Conservation (phyloP, 2,888 invertebrate species). For the Rotaria magnacalcarata region DNA sequence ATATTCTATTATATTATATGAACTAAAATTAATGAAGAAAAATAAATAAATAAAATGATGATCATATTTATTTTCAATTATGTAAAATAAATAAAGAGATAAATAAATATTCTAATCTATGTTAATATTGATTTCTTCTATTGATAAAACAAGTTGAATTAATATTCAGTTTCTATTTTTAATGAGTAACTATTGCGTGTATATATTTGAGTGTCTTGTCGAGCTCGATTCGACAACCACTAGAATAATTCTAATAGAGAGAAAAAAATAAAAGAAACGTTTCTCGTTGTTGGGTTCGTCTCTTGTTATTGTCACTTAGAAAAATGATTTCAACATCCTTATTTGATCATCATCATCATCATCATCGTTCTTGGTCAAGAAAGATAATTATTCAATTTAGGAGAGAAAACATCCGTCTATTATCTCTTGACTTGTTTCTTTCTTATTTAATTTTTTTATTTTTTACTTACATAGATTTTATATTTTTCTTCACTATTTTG, state of each 20-base stretch:
- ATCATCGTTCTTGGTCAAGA: not conserved
- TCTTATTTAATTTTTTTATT: not conserved
- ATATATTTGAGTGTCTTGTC: not conserved
- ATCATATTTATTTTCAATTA: not conserved
- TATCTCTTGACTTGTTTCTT: not conserved
- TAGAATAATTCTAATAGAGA: not conserved
- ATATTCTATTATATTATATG: not conserved
- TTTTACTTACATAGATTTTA: not conserved
- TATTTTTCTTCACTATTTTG: not conserved
- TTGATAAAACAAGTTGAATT: not conserved
- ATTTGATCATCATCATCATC: not conserved
- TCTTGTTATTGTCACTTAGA: not conserved
- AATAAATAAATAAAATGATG: not conserved
- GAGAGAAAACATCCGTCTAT: not conserved
- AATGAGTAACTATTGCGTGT: not conserved
- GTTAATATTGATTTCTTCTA: not conserved
- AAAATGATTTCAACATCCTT: constrained; percentile 22
- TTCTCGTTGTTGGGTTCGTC: not conserved
- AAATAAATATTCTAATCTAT: too few relatives aligned
- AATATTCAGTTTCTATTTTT: not conserved
- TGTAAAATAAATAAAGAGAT: too few relatives aligned
- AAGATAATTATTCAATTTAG: not conserved
- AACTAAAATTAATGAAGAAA: not conserved
- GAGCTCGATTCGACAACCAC: not conserved
- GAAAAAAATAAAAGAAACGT: not conserved